Evolutionary conservation across 2,113 vertebrate genomes (phyloP).

Genomic region (Proteles cristata): DNA sequence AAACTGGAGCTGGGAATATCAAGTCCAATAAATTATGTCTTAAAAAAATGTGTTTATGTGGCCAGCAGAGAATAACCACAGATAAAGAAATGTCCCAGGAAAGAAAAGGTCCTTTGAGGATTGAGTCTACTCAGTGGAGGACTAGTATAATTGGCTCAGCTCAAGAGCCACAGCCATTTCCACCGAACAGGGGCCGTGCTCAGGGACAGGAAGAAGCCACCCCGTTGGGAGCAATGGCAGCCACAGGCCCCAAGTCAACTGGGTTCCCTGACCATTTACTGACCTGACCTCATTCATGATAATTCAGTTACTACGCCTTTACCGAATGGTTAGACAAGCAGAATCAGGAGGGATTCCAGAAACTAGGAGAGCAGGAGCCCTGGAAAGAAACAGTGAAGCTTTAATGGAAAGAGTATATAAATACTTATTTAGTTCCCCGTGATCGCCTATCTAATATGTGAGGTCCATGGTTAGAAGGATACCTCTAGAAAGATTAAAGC

Average conservation of each 20-base stretch:
- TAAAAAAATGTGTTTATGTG: not conserved
- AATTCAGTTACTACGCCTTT: not conserved
- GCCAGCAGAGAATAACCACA: not conserved
- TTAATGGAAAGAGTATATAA: not conserved
- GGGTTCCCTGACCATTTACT: not conserved
- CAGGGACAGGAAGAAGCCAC: not conserved
- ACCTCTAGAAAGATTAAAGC: not conserved
- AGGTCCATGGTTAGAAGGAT: not conserved
- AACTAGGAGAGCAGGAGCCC: not conserved
- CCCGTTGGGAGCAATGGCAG: not conserved
- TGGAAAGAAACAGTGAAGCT: not conserved
- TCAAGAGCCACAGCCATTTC: not conserved
- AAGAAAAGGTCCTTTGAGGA: not conserved
- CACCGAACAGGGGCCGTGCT: not conserved
- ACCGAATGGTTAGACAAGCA: not conserved
- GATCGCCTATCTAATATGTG: not conserved
- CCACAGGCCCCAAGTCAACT: not conserved
- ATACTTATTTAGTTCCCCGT: not conserved
- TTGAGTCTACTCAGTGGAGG: not conserved
- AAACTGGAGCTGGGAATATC: not conserved
- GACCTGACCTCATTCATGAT: not conserved
- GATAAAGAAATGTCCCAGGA: not conserved
- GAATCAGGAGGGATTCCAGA: not conserved
- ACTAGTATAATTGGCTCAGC: not conserved
- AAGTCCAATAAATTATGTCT: constrained; percentile 18